Conservation (phyloP, 2,888 invertebrate genomes). For the Platerodrilus igneus region DNA sequence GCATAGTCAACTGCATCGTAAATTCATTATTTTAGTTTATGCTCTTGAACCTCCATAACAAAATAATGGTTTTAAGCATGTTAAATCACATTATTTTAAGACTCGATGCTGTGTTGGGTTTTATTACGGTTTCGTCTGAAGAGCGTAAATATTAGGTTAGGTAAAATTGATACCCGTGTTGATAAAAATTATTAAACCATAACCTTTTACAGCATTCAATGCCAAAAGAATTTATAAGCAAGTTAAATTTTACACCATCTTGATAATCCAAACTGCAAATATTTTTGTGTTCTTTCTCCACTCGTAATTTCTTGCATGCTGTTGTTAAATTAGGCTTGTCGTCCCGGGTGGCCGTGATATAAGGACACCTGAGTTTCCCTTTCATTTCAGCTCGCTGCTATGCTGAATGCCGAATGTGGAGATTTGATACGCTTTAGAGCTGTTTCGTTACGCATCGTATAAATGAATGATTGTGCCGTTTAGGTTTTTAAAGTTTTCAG, state of each 20-base stretch:
- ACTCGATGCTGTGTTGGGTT: conserved; percentile 9
- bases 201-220: too few species aligned
- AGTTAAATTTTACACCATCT: too few species aligned
- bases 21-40: conserved; percentile 16
- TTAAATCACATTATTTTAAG: conserved; percentile 16
- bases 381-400: conserved; percentile 13
- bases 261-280: too few species aligned
- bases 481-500: conserved; percentile 15
- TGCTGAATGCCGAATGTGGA: conserved; percentile 13
- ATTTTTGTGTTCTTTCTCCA: too few species aligned
- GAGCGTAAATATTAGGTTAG: conserved; percentile 10
- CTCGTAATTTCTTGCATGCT: too few species aligned
- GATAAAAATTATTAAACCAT: conserved; percentile 6
- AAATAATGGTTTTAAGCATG: conserved; percentile 23
- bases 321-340: too few species aligned
- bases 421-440: conserved; percentile 23
- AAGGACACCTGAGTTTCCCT: conserved; percentile 21
- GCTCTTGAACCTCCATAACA: conserved; percentile 16
- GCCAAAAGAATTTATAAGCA: too few species aligned
- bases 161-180: conserved; percentile 1
- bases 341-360: conserved; percentile 14
- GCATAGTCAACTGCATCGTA: conserved; percentile 19
- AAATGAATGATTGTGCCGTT: conserved; percentile 16
- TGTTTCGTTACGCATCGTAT: conserved; percentile 21
- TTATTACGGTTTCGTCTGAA: conserved; percentile 14